Evolutionary conservation across 2,888 invertebrate genomes (phyloP).

Genomic region (Cantharis lateralis): DNA sequence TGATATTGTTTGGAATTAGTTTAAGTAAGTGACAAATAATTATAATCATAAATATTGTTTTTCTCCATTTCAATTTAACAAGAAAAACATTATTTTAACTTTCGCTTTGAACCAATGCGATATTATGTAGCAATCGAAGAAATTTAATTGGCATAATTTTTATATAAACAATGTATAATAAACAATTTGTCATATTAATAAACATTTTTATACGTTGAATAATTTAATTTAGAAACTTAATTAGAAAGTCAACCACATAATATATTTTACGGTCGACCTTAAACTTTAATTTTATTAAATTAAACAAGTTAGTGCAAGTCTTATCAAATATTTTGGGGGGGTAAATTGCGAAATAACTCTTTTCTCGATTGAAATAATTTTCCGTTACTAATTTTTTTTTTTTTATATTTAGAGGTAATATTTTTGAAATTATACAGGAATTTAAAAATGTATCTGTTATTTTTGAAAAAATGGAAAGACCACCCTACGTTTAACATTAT

Average conservation of each 20-base stretch:
- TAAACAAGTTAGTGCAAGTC: not conserved
- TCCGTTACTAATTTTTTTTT: too few species aligned
- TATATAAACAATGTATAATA: not conserved
- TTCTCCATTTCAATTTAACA: not conserved
- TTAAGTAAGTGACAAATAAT: constrained; percentile 10
- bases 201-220: not conserved
- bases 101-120: not conserved
- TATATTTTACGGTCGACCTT: not conserved
- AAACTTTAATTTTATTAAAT: constrained; percentile 2
- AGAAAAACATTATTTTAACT: not conserved
- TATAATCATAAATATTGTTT: not conserved
- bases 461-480: too few species aligned
- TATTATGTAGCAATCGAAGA: not conserved
- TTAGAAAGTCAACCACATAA: not conserved
- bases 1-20: constrained; percentile 3
- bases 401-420: too few species aligned
- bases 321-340: not conserved
- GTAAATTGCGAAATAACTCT: not conserved
- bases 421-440: too few species aligned
- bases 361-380: not conserved
- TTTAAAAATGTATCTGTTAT: too few species aligned
- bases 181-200: not conserved
- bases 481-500: too few species aligned
- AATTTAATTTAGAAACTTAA: not conserved
- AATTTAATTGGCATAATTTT: not conserved